Conservation (phyloP, 2,888 invertebrate species). For the Balanococcus diminutus region DNA sequence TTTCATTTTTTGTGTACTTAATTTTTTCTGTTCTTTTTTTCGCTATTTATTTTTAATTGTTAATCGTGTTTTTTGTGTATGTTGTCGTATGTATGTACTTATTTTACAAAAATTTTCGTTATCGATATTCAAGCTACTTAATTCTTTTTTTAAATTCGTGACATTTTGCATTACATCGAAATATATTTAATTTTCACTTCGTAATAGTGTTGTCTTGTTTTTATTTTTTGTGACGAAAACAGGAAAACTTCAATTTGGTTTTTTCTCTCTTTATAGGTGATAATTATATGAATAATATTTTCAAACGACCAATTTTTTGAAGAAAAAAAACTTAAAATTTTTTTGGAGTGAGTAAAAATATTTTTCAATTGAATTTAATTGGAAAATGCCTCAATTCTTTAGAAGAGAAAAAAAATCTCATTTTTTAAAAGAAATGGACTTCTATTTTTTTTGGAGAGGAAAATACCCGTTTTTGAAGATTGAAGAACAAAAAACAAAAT, state of each 20-base stretch:
- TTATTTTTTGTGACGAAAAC: not conserved
- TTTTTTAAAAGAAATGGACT: too few relatives aligned
- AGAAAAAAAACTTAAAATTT: too few relatives aligned
- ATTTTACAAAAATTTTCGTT: conserved; percentile 9
- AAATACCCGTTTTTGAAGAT: too few relatives aligned
- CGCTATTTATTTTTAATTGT: not conserved
- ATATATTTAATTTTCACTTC: conserved; percentile 38
- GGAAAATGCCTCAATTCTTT: too few relatives aligned
- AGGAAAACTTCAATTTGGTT: not conserved
- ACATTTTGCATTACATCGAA: conserved; percentile 42
- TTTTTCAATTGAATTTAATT: too few relatives aligned
- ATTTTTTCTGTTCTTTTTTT: conserved; percentile 25
- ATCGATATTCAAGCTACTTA: conserved; percentile 40
- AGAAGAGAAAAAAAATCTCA: too few relatives aligned
- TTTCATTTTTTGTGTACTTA: conserved; percentile 20
- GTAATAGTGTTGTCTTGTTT: not conserved
- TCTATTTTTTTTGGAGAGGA: too few relatives aligned
- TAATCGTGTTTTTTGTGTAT: conserved; percentile 29
- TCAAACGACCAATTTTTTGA: too few relatives aligned
- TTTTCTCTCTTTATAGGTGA: not conserved
- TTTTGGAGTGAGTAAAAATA: too few relatives aligned
- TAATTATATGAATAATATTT: too few relatives aligned
- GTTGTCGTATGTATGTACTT: not conserved
- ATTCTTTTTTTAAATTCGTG: conserved; percentile 34
- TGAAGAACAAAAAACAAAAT: too few relatives aligned